A percentile compares a stretch with the other conserved stretches of the same genome.
phyloP scores from a whole-genome alignment of 1,140 invertebrate species.

The Dryas iulia region DNA sequence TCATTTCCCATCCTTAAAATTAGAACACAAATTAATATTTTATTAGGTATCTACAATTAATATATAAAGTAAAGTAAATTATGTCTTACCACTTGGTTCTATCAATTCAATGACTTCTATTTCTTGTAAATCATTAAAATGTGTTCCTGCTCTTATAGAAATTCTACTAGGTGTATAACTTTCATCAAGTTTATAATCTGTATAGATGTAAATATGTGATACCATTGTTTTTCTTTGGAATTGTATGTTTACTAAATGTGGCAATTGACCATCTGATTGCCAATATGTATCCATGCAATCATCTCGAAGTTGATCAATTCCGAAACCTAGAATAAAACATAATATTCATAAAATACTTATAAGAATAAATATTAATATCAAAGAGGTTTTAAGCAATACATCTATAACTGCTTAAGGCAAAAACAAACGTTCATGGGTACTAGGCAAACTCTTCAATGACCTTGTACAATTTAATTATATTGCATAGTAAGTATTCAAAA shows the following conservation, averaged over 20 bases:
- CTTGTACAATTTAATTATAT: too few species aligned
- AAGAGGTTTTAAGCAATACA: too few species aligned
- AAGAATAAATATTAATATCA: too few species aligned
- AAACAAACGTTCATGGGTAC: too few species aligned
- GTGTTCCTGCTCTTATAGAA: conserved; percentile 95
- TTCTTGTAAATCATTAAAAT: conserved; percentile 99
- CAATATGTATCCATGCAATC: conserved; percentile 98
- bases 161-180: conserved; percentile 99
- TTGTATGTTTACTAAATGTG: conserved; percentile 98
- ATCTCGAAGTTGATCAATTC: conserved; percentile 97
- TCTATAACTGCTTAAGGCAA: too few species aligned
- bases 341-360: conserved; percentile 3
- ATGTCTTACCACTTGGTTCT: conserved; percentile 88
- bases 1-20: conserved; percentile 93
- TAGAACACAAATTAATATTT: conserved; percentile 16
- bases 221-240: conserved; percentile 98
- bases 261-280: conserved; percentile 99
- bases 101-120: conserved; percentile 96
- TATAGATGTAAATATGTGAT: conserved; percentile 97
- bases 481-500: too few species aligned
- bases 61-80: neutral
- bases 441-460: too few species aligned
- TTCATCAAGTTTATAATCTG: conserved; percentile 98
- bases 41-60: neutral
- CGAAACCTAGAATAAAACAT: conserved; percentile 90